Evolutionary conservation across 2,888 invertebrate species (phyloP).

Genomic region (Hirtodrosophila trivittata): DNA sequence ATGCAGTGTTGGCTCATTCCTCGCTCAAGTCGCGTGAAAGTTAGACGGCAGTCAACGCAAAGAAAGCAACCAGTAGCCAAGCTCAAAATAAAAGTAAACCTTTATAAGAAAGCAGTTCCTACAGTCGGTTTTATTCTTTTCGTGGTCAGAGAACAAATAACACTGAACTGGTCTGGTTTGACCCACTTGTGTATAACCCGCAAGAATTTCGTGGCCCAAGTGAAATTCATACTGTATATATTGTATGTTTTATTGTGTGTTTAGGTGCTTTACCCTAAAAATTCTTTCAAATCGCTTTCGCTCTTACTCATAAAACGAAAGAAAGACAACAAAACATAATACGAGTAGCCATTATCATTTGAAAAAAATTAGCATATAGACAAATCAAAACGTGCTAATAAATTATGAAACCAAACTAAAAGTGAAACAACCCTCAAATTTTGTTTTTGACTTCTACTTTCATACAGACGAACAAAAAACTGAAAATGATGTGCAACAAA

Average conservation of each 20-base stretch:
- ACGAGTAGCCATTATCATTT: conserved; percentile 28
- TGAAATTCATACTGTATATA: conserved; percentile 55
- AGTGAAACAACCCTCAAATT: conserved; percentile 55
- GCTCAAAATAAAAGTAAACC: conserved; percentile 19
- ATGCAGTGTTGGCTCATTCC: conserved; percentile 81
- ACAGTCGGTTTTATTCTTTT: conserved; percentile 40
- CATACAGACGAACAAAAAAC: conserved; percentile 49
- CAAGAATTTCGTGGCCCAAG: conserved; percentile 58
- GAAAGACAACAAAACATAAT: not conserved
- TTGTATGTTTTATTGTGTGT: conserved; percentile 33
- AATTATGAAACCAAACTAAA: conserved; percentile 70
- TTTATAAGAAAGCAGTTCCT: conserved; percentile 35
- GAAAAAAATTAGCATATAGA: conserved; percentile 58
- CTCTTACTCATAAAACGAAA: conserved; percentile 60
- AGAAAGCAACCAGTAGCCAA: conserved; percentile 56
- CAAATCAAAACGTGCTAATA: conserved; percentile 61
- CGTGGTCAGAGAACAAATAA: conserved; percentile 46
- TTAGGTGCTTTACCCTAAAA: conserved; percentile 18
- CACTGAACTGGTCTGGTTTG: conserved; percentile 54
- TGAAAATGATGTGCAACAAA: conserved; percentile 62
- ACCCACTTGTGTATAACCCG: conserved; percentile 46
- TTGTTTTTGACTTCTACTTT: conserved; percentile 76
- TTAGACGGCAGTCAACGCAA: conserved; percentile 72
- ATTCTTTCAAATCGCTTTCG: conserved; percentile 54
- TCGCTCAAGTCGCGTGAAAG: conserved; percentile 84